Conservation (phyloP, 2,797 vertebrate species). For the Alosa sapidissima region DNA sequence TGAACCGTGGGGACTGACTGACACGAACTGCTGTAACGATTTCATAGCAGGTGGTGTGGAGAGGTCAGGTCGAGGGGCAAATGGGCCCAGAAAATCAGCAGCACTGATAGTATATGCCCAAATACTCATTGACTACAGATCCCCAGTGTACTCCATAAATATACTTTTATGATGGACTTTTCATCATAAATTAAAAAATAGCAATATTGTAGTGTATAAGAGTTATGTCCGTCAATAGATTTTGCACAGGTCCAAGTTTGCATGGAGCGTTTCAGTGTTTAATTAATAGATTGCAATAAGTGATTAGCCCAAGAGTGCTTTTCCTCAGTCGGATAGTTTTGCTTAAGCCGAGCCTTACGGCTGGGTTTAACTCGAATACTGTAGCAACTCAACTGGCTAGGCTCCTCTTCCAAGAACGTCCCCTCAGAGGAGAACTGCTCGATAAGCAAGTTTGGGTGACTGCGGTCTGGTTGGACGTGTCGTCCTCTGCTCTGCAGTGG, state of each 20-base stretch:
- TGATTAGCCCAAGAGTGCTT: neutral
- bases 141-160: neutral
- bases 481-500: too few relatives aligned
- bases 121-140: neutral
- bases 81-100: neutral
- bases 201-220: neutral
- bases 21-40: neutral
- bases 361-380: neutral
- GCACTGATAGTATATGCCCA: neutral
- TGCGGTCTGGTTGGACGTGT: too few relatives aligned
- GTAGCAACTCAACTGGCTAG: neutral
- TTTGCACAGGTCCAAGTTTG: neutral
- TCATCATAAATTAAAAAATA: slow-evolving; percentile 6
- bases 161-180: neutral
- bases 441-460: neutral
- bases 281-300: neutral
- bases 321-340: neutral
- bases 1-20: neutral
- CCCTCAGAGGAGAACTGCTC: neutral
- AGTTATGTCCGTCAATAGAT: neutral
- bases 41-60: neutral
- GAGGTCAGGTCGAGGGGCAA: neutral
- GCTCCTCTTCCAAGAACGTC: neutral
- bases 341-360: neutral
- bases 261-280: neutral